Base-by-base conservation (phyloP, 1,140 invertebrate genomes). In the Drosophila hydei region DNA sequence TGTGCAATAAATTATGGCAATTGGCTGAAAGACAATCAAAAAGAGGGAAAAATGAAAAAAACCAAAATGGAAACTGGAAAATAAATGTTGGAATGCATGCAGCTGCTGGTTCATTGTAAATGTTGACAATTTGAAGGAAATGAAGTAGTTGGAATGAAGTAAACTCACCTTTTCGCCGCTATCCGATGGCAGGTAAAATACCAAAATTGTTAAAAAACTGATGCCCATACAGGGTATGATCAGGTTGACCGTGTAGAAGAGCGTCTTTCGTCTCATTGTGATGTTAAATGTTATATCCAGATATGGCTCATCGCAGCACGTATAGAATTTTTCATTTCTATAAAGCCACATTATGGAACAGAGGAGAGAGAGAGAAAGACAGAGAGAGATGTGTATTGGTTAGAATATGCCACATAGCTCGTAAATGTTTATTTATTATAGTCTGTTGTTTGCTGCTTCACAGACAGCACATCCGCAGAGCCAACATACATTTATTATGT, bases 221-320 rank as follows among this genome's bases (percentile, higher is more conserved):
- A 99, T 99, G 43, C 97, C 98, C 95, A 99, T 98, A 91, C 97
- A 99, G 14, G 98, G 97, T 91, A 99, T 98, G 91, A 99, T 99
- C 81, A 99, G 95, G 93, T 99, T 99, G 70, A 99, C 98, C 2
- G 98, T 98, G 93, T 99, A 99, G 93, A 99, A 99, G 36, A 99
- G 93, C 23, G 98, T 99, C 92, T 99, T 99, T 71, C 98, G 93
- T 79, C 99, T 93, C 95, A 99, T 97, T 23, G 98, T 99, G 70
- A 99, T 99, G 93, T 99, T 99, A 93, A 99, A 99, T 36, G 98
- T 99, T 89, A 99, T 99, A 93, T 99, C 98, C 91, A 99, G 93
- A 92, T 98, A 98, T 30, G 97, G 97, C 92, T 98, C 97, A 91
- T 97, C 95, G 92, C 98, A 99, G 92, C 98, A 99, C 55, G 97